A percentile compares a stretch with the other conserved stretches of the same genome.
Conservation (phyloP, 2,113 vertebrate species). For the Campylorhamphus procurvoides region DNA sequence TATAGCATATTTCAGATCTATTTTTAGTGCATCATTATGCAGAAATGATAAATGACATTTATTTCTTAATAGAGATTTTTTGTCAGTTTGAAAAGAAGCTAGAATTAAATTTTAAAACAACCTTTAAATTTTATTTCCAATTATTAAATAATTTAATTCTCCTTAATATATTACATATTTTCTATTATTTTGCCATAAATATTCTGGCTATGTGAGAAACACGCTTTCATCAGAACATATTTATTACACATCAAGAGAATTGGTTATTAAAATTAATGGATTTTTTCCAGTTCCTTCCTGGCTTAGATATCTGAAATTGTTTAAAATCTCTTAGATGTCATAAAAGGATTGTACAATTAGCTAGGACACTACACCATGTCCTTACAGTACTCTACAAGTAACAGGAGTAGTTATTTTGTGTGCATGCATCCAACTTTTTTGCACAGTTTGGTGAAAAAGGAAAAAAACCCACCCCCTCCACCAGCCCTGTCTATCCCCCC, state of each 20-base stretch:
- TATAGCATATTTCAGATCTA: background rate
- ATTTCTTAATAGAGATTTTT: background rate
- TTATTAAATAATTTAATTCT: background rate
- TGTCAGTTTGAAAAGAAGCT: background rate
- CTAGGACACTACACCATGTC: background rate
- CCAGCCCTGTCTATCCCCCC: background rate
- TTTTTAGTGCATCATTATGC: background rate
- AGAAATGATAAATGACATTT: background rate
- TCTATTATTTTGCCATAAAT: background rate
- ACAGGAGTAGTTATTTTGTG: background rate
- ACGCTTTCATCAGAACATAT: background rate
- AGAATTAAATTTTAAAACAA: background rate
- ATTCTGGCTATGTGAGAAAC: background rate
- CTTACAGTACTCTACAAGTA: background rate
- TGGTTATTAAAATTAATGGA: background rate
- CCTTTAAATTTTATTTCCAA: background rate
- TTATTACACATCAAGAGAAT: background rate
- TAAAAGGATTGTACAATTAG: background rate
- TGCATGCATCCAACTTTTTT: background rate
- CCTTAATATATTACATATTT: background rate
- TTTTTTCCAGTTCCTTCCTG: background rate
- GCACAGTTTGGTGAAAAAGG: background rate
- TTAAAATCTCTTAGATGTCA: background rate
- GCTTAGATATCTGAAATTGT: background rate
- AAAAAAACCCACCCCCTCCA: rapidly evolving